Evolutionary conservation across 2,888 invertebrate species (phyloP).

Genomic region (Apeira syringaria): DNA sequence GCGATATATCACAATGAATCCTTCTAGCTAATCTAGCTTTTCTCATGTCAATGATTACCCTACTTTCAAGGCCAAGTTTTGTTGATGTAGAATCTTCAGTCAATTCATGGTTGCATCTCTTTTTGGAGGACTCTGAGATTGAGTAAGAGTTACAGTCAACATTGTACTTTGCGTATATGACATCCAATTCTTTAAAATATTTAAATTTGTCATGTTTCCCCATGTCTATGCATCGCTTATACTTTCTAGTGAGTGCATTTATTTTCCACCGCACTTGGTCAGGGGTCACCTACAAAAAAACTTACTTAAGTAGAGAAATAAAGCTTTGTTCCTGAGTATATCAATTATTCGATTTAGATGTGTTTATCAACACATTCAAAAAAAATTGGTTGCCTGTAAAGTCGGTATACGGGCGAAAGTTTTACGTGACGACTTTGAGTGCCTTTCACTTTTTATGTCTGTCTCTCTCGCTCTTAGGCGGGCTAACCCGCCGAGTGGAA

Average conservation of each 20-base stretch:
- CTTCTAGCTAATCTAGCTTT: constrained; percentile 54
- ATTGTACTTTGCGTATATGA: constrained; percentile 51
- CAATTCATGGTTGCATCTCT: constrained; percentile 22
- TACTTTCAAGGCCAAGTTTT: constrained; percentile 39
- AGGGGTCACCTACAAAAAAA: constrained; percentile 45
- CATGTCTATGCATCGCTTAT: constrained; percentile 50
- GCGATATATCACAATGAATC: constrained; percentile 51
- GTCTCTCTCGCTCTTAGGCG: no score
- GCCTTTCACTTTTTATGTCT: no score
- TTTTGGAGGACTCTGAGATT: constrained; percentile 40
- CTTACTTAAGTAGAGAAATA: neutral
- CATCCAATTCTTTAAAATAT: constrained; percentile 53
- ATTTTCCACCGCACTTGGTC: constrained; percentile 62
- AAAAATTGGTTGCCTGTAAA: no score
- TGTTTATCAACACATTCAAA: no score
- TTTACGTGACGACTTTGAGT: no score
- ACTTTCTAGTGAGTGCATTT: constrained; percentile 57
- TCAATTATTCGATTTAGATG: no score
- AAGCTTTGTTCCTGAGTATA: no score
- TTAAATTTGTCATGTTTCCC: constrained; percentile 49
- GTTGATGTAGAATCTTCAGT: constrained; percentile 17
- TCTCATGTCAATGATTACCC: constrained; percentile 49
- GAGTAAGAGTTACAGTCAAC: constrained; percentile 45
- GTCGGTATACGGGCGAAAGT: no score
- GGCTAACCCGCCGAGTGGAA: no score